Conservation (phyloP, 2,113 vertebrate genomes). For the Pristiophorus japonicus region DNA sequence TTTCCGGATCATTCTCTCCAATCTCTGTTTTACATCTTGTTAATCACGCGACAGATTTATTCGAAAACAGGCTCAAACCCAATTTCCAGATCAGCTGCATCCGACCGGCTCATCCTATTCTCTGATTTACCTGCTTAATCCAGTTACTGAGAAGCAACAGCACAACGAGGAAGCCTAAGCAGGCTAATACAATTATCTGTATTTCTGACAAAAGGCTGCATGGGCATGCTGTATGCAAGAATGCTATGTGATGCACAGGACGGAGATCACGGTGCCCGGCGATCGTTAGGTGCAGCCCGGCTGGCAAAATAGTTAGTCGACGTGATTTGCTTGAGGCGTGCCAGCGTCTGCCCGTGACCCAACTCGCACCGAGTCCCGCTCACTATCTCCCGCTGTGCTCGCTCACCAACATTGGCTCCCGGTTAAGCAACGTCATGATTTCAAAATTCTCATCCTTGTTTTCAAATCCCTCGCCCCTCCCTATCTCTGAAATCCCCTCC, state of each 20-base stretch:
- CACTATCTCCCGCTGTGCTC: too few relatives aligned
- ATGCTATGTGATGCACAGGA: too few relatives aligned
- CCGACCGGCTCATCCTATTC: background rate
- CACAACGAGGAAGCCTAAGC: too few relatives aligned
- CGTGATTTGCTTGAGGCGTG: background rate
- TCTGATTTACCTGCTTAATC: background rate
- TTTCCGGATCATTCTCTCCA: background rate
- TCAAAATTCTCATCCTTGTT: too few relatives aligned
- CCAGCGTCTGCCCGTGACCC: too few relatives aligned
- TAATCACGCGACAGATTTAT: background rate
- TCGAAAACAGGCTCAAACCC: background rate
- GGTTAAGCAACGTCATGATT: too few relatives aligned
- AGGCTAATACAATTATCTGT: too few relatives aligned
- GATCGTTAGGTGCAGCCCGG: background rate
- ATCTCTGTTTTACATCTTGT: background rate
- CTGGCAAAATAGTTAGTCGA: background rate
- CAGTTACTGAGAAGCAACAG: background rate
- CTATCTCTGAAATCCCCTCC: too few relatives aligned
- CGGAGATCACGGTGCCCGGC: too few relatives aligned
- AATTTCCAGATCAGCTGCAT: background rate
- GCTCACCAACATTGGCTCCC: too few relatives aligned
- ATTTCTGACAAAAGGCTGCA: background rate
- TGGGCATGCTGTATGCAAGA: background rate
- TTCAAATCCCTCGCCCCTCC: too few relatives aligned
- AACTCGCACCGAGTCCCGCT: too few relatives aligned